These are phyloP conservation scores for Meloe dianella DNA, from an alignment of 2,888 invertebrate genomes.

Conservation along the genomic window DNA sequence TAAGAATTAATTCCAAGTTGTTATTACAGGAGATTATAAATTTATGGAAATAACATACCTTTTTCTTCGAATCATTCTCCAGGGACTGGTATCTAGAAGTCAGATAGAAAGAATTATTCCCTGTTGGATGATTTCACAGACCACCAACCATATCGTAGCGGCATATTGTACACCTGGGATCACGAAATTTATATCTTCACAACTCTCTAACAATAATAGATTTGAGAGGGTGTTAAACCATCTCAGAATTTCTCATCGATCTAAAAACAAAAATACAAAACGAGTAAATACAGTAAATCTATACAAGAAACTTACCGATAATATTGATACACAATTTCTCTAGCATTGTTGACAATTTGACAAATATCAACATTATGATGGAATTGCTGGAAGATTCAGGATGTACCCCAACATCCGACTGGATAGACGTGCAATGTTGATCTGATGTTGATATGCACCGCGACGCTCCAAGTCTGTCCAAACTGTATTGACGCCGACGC, in stretches of 20 bases:
- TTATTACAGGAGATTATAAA: not conserved
- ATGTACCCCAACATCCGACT: slow-evolving; percentile 28
- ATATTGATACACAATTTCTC: not conserved
- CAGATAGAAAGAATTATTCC: not conserved
- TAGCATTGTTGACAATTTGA: slow-evolving; percentile 6
- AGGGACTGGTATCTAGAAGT: not conserved
- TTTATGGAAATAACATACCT: not conserved
- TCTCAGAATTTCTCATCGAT: slow-evolving; percentile 10
- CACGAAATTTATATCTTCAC: slow-evolving; percentile 45
- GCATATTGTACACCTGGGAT: slow-evolving; percentile 43
- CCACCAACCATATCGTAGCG: not conserved
- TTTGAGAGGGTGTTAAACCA: slow-evolving; percentile 50
- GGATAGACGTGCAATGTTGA: slow-evolving; percentile 43
- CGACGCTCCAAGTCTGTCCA: slow-evolving; percentile 47
- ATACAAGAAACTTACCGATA: not conserved
- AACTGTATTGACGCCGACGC: slow-evolving; percentile 57
- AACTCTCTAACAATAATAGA: slow-evolving; percentile 50
- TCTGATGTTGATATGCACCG: slow-evolving; percentile 53
- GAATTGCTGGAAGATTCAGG: not conserved
- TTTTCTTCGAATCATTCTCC: not conserved
- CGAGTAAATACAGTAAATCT: slow-evolving; percentile 13
- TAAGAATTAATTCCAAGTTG: not conserved
- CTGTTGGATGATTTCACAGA: slow-evolving; percentile 2
- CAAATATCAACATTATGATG: slow-evolving; percentile 7
- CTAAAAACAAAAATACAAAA: slow-evolving; percentile 21